These are phyloP conservation scores for Ochotona princeps DNA, from an alignment of 2,113 vertebrate genomes.

Conservation along the genomic window DNA sequence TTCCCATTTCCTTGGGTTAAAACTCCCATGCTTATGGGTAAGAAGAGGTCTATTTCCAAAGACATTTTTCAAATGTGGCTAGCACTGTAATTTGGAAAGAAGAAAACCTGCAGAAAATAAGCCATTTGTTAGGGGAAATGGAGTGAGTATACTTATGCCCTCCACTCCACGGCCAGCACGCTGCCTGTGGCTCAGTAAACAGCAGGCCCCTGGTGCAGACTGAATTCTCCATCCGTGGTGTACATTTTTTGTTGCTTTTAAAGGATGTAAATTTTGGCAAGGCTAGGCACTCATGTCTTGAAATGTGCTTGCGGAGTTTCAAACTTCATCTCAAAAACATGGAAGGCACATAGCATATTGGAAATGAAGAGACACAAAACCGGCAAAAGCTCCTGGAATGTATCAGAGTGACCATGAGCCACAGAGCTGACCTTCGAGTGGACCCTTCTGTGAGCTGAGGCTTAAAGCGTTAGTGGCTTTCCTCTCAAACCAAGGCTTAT, in stretches of 20 bases:
- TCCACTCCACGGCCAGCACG: neutral
- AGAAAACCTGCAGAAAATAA: slow-evolving; percentile 48
- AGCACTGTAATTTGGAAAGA: neutral
- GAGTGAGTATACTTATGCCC: neutral
- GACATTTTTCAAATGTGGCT: slow-evolving; percentile 9
- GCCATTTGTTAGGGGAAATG: slow-evolving; percentile 50
- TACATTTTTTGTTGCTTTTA: neutral
- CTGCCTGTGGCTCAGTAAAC: neutral
- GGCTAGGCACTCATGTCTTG: slow-evolving; percentile 66
- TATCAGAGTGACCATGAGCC: slow-evolving; percentile 93
- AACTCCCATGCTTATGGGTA: neutral
- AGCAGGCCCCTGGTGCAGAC: neutral
- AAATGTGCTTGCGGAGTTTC: slow-evolving; percentile 73
- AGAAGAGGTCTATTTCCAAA: slow-evolving; percentile 31
- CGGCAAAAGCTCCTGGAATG: slow-evolving; percentile 87
- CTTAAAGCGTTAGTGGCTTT: slow-evolving; percentile 94
- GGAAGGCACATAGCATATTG: slow-evolving; percentile 65
- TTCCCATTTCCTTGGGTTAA: slow-evolving; percentile 37
- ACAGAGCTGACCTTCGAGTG: slow-evolving; percentile 93
- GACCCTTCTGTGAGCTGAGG: slow-evolving; percentile 92
- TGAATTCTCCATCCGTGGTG: neutral
- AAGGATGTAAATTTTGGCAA: slow-evolving; percentile 47
- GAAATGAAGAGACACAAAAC: slow-evolving; percentile 70
- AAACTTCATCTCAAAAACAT: slow-evolving; percentile 73
- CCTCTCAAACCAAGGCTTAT: slow-evolving; percentile 94